Percentiles rank a stretch among this genome's conserved stretches.
phyloP scores from a whole-genome alignment of 2,888 invertebrate genomes.

The Apodemia zela region DNA sequence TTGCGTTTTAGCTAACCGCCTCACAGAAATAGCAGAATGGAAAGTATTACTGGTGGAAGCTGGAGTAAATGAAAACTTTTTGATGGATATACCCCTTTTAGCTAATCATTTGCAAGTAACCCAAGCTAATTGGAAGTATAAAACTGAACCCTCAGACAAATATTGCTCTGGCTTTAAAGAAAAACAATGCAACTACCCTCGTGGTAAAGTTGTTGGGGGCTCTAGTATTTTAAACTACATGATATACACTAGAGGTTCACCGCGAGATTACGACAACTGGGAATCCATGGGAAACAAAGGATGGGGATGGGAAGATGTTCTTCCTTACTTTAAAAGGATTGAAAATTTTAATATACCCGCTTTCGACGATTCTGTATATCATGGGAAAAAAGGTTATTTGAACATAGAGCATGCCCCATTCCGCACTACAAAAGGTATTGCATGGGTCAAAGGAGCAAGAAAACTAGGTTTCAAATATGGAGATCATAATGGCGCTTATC shows the following conservation, averaged over 20 bases:
- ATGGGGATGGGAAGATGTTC: conserved; percentile 86
- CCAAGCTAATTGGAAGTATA: conserved; percentile 89
- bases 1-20: conserved; percentile 86
- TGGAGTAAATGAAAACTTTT: conserved; percentile 83
- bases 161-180: conserved; percentile 88
- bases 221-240: conserved; percentile 90
- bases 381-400: conserved; percentile 78
- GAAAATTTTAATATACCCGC: conserved; percentile 84
- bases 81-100: conserved; percentile 88
- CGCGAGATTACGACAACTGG: conserved; percentile 89
- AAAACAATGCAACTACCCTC: conserved; percentile 87
- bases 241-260: conserved; percentile 87
- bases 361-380: conserved; percentile 72
- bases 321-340: conserved; percentile 89
- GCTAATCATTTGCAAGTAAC: conserved; percentile 87
- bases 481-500: conserved; percentile 82
- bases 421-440: conserved; percentile 69
- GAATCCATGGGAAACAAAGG: conserved; percentile 84
- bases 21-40: conserved; percentile 85
- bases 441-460: conserved; percentile 82
- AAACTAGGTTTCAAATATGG: conserved; percentile 81
- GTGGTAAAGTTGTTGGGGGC: conserved; percentile 91
- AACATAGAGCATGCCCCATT: conserved; percentile 77
- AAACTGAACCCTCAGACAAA: conserved; percentile 86
- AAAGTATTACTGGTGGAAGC: conserved; percentile 87